Evolutionary conservation across 1,140 invertebrate genomes (phyloP), one percentile per base, ranked within the genome.

Genomic region (Antheraea mylitta): DNA sequence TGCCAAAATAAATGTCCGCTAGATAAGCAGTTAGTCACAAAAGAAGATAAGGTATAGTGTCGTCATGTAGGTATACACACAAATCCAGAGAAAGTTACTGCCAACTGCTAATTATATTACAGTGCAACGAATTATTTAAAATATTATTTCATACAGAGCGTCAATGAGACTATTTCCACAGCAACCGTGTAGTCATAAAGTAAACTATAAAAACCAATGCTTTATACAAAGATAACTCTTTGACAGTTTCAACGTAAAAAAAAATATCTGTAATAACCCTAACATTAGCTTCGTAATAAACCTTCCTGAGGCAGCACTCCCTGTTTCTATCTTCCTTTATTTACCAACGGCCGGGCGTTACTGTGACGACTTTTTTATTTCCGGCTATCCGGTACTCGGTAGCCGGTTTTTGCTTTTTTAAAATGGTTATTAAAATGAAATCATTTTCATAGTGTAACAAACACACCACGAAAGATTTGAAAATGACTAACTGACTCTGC

Each of bases 311-410:
- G 45, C 72, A 75, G 73, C 13, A 53, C 45, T 53, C 45, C 72
- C 68, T 71, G 72, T 78, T 80, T 75, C 74, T 18, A 42, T 42
- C 70, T 75, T 67, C 70, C 76, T 76, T 80, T 80, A 80, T 76
- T 78, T 78, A 71, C 58, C 71, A 58, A 70, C 73, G 71, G 68
- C 66, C 30, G 74, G 67, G 77, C 64, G 77, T 81, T 77, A 70
- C 66, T 63, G 60, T 74, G 75, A 77, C 74, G 79, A 75, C 72
- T 73, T 78, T 81, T 81, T 81, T 81, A 78, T 78, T 81, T 77
- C 74, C 73, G 75, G 67, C 71, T 74, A 76, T 68, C 70, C 70
- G 38, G 53, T 13, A 6, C 45, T 10, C 45, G 45, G 45, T 53
- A 16, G 13, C 45, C 45, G 45, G 45, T 53, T 66, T 68, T 68